Conservation (phyloP, 2,113 vertebrate genomes). For the Macheiramphus alcinus region DNA sequence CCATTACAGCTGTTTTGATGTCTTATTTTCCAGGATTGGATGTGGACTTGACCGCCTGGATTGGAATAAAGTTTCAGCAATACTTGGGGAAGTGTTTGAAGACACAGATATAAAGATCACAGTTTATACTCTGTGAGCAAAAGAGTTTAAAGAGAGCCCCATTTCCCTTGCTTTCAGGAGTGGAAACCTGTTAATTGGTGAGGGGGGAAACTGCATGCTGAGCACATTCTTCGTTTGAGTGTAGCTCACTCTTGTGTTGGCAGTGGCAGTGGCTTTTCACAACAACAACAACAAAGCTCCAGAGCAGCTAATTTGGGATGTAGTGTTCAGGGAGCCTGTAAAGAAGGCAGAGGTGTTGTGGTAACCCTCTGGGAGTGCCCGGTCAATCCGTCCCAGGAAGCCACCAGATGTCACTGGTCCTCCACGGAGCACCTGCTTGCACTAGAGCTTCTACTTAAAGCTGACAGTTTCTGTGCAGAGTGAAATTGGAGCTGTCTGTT, state of each 20-base stretch:
- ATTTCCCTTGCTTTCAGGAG: not conserved
- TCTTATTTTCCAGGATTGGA: conserved; percentile 83
- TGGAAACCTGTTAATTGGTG: not conserved
- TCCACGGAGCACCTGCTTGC: not conserved
- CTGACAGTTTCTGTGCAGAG: not conserved
- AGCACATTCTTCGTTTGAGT: not conserved
- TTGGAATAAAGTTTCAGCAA: conserved; percentile 83
- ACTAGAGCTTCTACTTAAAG: not conserved
- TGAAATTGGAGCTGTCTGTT: not conserved
- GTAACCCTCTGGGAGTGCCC: not conserved
- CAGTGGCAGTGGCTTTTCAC: not conserved
- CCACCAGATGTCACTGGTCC: conserved; percentile 39
- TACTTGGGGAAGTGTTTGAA: conserved; percentile 85
- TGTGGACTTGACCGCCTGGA: conserved; percentile 89
- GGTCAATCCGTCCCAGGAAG: not conserved
- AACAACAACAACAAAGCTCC: not conserved
- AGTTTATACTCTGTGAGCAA: conserved; percentile 81
- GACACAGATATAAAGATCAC: conserved; percentile 83
- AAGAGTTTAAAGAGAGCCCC: not conserved
- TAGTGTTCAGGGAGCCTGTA: not conserved
- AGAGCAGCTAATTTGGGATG: not conserved
- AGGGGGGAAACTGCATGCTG: not conserved
- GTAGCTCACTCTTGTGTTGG: not conserved
- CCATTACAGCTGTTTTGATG: not conserved
- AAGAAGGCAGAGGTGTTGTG: not conserved